Conservation (phyloP, 2,797 vertebrate species). For the Helicolenus hilgendorfi region DNA sequence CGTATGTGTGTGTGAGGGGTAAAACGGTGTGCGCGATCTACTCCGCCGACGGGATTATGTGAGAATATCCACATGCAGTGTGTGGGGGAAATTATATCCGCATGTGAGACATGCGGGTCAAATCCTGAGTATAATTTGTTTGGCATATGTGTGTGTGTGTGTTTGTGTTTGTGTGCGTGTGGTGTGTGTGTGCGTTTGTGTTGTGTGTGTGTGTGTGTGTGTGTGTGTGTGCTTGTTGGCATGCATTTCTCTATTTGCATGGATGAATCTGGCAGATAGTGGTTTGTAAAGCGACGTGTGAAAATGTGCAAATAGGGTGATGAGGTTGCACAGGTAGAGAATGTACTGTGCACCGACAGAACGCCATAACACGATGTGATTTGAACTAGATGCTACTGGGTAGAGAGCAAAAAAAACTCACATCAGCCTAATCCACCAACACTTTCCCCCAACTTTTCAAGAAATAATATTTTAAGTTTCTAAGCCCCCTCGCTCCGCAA, state of each 20-base stretch:
- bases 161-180: background rate
- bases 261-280: slow-evolving; percentile 18
- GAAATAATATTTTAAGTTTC: slow-evolving; percentile 75
- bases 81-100: slow-evolving; percentile 26
- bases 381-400: background rate
- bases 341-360: background rate
- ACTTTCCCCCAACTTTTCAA: slow-evolving; percentile 61
- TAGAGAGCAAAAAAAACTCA: slow-evolving; percentile 22
- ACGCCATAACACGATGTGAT: slow-evolving; percentile 11
- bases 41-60: slow-evolving; percentile 43
- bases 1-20: slow-evolving; percentile 27
- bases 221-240: background rate
- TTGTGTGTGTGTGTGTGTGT: background rate
- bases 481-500: slow-evolving; percentile 56
- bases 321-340: slow-evolving; percentile 30
- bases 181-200: background rate
- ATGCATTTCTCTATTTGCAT: slow-evolving; percentile 1
- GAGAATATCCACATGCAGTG: slow-evolving; percentile 31
- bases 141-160: background rate
- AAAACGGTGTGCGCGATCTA: slow-evolving; percentile 24
- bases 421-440: slow-evolving; percentile 67
- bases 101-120: slow-evolving; percentile 40
- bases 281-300: slow-evolving; percentile 2
- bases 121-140: slow-evolving; percentile 27
- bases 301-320: slow-evolving; percentile 36